Conservation (phyloP, 2,888 invertebrate genomes). For the Tetragnatha montana region DNA sequence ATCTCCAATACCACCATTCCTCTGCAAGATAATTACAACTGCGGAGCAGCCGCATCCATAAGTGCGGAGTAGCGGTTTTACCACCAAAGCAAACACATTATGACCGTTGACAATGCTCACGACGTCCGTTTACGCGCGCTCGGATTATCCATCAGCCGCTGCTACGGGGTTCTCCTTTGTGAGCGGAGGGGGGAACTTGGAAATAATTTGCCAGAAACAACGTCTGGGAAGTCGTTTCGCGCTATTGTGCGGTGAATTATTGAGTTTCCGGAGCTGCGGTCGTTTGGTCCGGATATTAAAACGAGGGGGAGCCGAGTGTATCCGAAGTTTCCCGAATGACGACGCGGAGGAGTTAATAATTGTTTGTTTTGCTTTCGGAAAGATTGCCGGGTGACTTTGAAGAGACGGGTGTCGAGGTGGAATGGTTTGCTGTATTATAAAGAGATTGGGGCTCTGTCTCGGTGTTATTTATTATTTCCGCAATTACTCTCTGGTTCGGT, state of each 20-base stretch:
- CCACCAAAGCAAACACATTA: slow-evolving; percentile 40
- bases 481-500: too few species aligned
- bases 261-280: not conserved
- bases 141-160: slow-evolving; percentile 21
- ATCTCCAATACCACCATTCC: not conserved
- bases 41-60: not conserved
- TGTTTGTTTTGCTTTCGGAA: too few species aligned
- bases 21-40: slow-evolving; percentile 31
- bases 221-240: slow-evolving; percentile 6
- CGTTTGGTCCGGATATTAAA: not conserved
- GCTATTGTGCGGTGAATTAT: slow-evolving; percentile 6
- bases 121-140: slow-evolving; percentile 19
- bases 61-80: slow-evolving; percentile 34
- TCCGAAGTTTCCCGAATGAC: not conserved
- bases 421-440: too few species aligned
- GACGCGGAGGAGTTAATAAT: too few species aligned
- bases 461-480: too few species aligned
- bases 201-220: slow-evolving; percentile 10
- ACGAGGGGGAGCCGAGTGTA: not conserved
- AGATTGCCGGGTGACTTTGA: too few species aligned
- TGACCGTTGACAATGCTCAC: slow-evolving; percentile 21
- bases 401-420: too few species aligned
- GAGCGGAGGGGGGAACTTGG: not conserved
- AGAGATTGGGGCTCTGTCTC: too few species aligned
- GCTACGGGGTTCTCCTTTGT: slow-evolving; percentile 8